Evolutionary conservation across 2,113 vertebrate genomes (phyloP).

Genomic region (Oreochromis tanganicae): DNA sequence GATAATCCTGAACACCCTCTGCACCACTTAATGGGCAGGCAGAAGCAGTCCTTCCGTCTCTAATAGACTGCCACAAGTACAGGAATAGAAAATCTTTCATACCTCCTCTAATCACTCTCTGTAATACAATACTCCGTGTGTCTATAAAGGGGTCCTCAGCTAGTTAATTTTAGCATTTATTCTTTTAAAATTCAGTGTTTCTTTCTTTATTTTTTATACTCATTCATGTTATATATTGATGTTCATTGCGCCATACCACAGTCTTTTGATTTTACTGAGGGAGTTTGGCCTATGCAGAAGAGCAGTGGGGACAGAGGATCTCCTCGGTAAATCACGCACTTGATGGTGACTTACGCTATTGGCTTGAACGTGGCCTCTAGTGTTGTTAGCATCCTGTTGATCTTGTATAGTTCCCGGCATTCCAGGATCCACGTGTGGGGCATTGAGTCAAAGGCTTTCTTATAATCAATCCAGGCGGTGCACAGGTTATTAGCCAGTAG

Average conservation of each 20-base stretch:
- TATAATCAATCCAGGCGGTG: neutral
- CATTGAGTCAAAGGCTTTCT: neutral
- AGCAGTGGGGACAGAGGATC: neutral
- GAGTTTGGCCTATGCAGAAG: neutral
- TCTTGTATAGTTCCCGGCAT: neutral
- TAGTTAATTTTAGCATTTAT: too few species aligned
- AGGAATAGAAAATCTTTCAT: neutral
- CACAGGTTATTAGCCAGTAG: neutral
- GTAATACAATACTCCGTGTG: neutral
- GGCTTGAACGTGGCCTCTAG: neutral
- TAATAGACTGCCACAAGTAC: neutral
- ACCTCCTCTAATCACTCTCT: neutral
- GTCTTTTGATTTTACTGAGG: neutral
- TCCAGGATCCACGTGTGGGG: neutral
- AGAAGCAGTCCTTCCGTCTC: neutral
- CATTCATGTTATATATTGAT: too few species aligned
- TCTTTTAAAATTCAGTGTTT: too few species aligned
- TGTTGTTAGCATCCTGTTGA: neutral
- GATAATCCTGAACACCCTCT: neutral
- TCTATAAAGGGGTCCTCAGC: neutral
- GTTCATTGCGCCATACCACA: neutral
- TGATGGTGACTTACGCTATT: neutral
- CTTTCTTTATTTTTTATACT: too few species aligned
- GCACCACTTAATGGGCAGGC: neutral
- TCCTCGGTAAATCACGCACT: neutral